phyloP scores from a whole-genome alignment of 1,140 invertebrate species.

The Drosophila azteca region DNA sequence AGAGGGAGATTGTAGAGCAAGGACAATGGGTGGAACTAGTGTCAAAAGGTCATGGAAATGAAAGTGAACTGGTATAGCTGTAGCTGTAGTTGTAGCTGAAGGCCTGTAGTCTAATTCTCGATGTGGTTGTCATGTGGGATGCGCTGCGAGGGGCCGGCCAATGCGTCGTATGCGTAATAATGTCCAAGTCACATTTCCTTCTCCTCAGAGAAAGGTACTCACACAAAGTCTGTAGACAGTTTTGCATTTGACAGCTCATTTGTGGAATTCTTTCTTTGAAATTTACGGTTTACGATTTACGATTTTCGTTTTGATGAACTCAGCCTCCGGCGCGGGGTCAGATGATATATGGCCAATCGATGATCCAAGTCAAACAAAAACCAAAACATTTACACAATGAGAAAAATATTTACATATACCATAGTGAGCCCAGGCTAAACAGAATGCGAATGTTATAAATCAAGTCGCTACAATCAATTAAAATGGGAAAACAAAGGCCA shows the following conservation, averaged over 20 bases:
- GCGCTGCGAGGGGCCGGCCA: slow-evolving; percentile 1
- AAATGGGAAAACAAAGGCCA: slow-evolving; percentile 15
- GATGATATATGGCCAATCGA: slow-evolving; percentile 54
- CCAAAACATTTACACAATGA: slow-evolving; percentile 51
- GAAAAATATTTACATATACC: slow-evolving; percentile 32
- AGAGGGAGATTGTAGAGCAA: neutral
- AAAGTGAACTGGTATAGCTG: slow-evolving; percentile 19
- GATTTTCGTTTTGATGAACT: slow-evolving; percentile 37
- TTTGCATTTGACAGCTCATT: slow-evolving; percentile 53
- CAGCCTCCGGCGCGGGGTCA: slow-evolving; percentile 9
- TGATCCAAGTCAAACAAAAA: slow-evolving; percentile 34
- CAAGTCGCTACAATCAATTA: slow-evolving; percentile 36
- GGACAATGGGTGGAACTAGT: slow-evolving; percentile 17
- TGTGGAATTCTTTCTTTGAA: slow-evolving; percentile 20
- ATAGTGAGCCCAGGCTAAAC: neutral
- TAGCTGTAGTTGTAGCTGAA: neutral
- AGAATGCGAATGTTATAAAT: slow-evolving; percentile 21
- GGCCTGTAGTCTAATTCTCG: neutral
- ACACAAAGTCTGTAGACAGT: neutral
- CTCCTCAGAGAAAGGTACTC: slow-evolving; percentile 30
- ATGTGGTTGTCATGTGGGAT: slow-evolving; percentile 21
- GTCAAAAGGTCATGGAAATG: slow-evolving; percentile 36
- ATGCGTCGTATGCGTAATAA: slow-evolving; percentile 37
- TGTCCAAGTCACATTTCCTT: slow-evolving; percentile 9
- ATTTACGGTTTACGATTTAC: slow-evolving; percentile 32